A percentile compares a stretch with the other conserved stretches of the same genome.
Evolutionary conservation across 2,888 invertebrate genomes (phyloP).

Genomic region (Cephus runcator): DNA sequence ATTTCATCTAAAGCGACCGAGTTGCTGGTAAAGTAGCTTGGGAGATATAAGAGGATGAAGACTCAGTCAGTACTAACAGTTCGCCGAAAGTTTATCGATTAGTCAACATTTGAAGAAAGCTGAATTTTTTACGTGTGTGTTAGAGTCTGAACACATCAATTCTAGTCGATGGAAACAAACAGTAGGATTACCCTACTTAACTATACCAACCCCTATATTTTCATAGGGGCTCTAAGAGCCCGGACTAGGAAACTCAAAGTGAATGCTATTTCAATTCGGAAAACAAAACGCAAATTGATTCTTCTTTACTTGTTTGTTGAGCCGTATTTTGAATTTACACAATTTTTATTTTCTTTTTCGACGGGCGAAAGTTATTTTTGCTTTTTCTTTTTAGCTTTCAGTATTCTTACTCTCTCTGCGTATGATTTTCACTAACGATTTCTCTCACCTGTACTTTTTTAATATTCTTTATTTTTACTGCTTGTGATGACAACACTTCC

Average conservation of each 20-base stretch:
- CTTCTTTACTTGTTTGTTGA: background rate
- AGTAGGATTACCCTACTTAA: background rate
- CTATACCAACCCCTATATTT: background rate
- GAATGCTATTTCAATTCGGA: background rate
- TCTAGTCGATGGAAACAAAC: background rate
- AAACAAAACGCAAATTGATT: background rate
- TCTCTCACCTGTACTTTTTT: background rate
- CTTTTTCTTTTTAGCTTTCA: background rate
- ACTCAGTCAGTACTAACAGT: background rate
- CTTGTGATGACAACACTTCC: background rate
- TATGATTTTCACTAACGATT: background rate
- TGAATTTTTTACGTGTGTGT: background rate
- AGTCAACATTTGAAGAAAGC: background rate
- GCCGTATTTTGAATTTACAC: background rate
- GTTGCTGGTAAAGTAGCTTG: background rate
- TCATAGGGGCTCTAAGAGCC: background rate
- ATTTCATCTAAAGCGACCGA: background rate
- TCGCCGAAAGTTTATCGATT: background rate
- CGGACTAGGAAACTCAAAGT: background rate
- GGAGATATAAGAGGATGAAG: background rate
- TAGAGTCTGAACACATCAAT: background rate
- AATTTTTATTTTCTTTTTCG: background rate
- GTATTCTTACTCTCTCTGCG: background rate
- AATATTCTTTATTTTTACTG: background rate
- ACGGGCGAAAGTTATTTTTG: background rate